Percentiles rank a stretch among this genome's conserved stretches.
phyloP scores from a whole-genome alignment of 2,888 invertebrate species.

The Automeris io region DNA sequence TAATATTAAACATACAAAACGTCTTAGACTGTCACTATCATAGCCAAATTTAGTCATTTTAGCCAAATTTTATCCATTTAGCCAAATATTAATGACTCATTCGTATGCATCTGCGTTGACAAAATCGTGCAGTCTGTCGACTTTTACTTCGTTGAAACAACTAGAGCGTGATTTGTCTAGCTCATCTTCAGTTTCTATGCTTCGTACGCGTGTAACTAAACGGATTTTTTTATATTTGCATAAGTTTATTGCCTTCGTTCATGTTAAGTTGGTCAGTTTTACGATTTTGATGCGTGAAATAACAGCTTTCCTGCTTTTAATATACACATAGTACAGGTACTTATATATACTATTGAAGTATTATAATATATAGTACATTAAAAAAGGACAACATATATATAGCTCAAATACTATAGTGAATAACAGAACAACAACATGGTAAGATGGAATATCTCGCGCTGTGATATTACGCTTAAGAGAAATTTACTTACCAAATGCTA shows the following conservation, averaged over 20 bases:
- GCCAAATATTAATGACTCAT: constrained; percentile 6
- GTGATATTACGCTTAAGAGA: too few species aligned
- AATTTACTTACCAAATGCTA: too few species aligned
- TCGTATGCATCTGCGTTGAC: constrained; percentile 9
- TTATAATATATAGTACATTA: too few species aligned
- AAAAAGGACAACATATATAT: too few species aligned
- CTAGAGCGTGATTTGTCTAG: constrained; percentile 34
- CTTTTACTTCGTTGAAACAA: constrained; percentile 31
- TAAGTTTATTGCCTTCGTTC: constrained; percentile 9
- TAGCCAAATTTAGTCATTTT: not conserved
- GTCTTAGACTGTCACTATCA: not conserved
- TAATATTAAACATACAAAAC: not conserved
- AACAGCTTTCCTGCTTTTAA: not conserved
- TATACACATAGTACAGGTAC: too few species aligned
- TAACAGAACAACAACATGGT: too few species aligned
- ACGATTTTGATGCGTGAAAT: not conserved
- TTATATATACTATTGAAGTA: too few species aligned
- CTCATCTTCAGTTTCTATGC: constrained; percentile 13
- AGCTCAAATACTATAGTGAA: too few species aligned
- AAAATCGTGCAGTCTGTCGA: constrained; percentile 12
- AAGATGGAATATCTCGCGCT: too few species aligned
- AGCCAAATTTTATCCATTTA: too few species aligned
- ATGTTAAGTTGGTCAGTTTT: constrained; percentile 1
- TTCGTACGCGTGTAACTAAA: constrained; percentile 13
- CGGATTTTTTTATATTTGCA: constrained; percentile 18